These are phyloP conservation scores for Sebastes kiyomatsui DNA, from an alignment of 2,797 vertebrate genomes.

Conservation along the genomic window DNA sequence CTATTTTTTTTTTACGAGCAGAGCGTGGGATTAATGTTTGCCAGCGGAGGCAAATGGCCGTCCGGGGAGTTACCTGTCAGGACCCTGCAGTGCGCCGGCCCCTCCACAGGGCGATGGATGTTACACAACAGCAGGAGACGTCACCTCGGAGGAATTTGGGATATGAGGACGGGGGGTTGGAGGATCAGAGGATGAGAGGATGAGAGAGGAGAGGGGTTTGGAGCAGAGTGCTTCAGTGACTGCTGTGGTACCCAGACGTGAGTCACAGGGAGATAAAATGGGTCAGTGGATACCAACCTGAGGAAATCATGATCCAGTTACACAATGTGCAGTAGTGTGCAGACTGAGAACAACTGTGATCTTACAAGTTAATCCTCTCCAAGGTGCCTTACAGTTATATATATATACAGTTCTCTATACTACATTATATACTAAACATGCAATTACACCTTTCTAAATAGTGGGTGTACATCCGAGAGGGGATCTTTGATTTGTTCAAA, in stretches of 20 bases:
- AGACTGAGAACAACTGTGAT: neutral
- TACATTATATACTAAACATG: neutral
- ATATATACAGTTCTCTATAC: neutral
- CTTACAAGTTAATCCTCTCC: neutral
- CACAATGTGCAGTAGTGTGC: neutral
- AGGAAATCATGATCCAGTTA: slow-evolving; percentile 11
- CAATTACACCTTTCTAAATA: neutral
- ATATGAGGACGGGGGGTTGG: slow-evolving; percentile 1
- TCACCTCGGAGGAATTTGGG: slow-evolving; percentile 51
- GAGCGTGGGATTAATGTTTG: slow-evolving; percentile 49
- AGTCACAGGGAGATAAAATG: slow-evolving; percentile 44
- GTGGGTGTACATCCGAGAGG: no score
- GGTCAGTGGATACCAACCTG: slow-evolving; percentile 33
- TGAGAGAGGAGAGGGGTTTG: neutral
- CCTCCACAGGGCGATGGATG: slow-evolving; percentile 31
- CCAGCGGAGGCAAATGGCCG: slow-evolving; percentile 39
- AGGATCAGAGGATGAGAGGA: neutral
- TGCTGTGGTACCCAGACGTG: slow-evolving; percentile 25
- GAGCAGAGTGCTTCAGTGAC: slow-evolving; percentile 2
- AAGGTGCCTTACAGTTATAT: neutral
- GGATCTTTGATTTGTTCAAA: no score
- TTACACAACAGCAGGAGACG: slow-evolving; percentile 49
- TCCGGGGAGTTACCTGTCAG: slow-evolving; percentile 72
- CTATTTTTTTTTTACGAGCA: slow-evolving; percentile 22
- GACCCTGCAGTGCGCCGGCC: slow-evolving; percentile 24